A percentile compares a stretch with the other conserved stretches of the same genome.
These are phyloP conservation scores for Rhagologus leucostigma DNA, from an alignment of 2,113 vertebrate genomes.

Conservation along the genomic window DNA sequence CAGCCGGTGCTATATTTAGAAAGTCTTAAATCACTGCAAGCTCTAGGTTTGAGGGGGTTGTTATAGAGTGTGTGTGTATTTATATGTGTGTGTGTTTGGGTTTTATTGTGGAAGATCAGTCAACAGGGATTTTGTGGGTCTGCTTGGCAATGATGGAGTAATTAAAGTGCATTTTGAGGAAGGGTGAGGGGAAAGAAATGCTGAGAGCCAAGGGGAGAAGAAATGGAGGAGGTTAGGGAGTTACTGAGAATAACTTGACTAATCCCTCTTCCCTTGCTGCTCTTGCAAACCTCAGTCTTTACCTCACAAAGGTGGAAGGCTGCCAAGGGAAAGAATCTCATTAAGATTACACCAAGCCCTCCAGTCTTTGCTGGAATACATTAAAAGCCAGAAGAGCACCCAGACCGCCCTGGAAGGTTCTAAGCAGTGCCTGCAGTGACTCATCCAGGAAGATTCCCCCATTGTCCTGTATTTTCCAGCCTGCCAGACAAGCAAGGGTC, in stretches of 20 bases:
- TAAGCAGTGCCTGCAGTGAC: slow-evolving; percentile 11
- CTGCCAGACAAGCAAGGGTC: neutral
- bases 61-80: slow-evolving; percentile 13
- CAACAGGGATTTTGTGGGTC: slow-evolving; percentile 41
- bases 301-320: slow-evolving; percentile 29
- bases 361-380: neutral
- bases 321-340: slow-evolving; percentile 14
- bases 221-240: slow-evolving; percentile 10
- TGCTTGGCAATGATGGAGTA: slow-evolving; percentile 29
- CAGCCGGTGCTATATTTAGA: slow-evolving; percentile 65
- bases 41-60: neutral
- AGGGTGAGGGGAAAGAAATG: neutral
- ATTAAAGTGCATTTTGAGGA: slow-evolving; percentile 36
- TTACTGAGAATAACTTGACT: neutral
- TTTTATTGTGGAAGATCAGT: slow-evolving; percentile 16
- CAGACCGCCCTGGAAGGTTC: neutral
- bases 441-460: slow-evolving; percentile 45
- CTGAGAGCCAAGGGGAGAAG: neutral
- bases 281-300: neutral
- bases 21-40: slow-evolving; percentile 28
- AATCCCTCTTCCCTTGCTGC: neutral
- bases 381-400: neutral
- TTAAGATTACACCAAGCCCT: neutral
- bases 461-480: slow-evolving; percentile 43
- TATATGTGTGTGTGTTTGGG: neutral